phyloP scores from a whole-genome alignment of 2,113 vertebrate genomes.

The Arothron firmamentum region DNA sequence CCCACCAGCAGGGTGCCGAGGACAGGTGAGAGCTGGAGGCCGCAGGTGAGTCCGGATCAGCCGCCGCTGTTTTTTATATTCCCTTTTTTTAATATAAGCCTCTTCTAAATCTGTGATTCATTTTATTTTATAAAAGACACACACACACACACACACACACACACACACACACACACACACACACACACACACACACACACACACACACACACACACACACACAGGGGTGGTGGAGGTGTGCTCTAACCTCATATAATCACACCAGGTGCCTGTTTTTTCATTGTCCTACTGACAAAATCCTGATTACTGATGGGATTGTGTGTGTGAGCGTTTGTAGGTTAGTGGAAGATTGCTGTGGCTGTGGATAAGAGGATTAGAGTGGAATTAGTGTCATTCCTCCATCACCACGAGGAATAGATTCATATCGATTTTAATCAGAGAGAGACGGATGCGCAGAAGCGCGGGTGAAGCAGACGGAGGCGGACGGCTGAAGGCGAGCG shows the following conservation, averaged over 20 bases:
- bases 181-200: slow-evolving; percentile 5
- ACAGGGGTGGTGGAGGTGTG: slow-evolving; percentile 38
- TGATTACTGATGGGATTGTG: slow-evolving; percentile 55
- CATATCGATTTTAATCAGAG: slow-evolving; percentile 74
- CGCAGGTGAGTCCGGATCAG: not conserved
- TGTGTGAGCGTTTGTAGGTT: slow-evolving; percentile 64
- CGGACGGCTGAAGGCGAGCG: slow-evolving; percentile 3
- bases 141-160: slow-evolving; percentile 3
- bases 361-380: slow-evolving; percentile 71
- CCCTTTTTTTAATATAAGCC: slow-evolving; percentile 20
- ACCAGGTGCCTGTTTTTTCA: slow-evolving; percentile 52
- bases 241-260: slow-evolving; percentile 29
- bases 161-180: slow-evolving; percentile 2
- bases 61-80: slow-evolving; percentile 19
- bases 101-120: slow-evolving; percentile 8
- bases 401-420: slow-evolving; percentile 60
- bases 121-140: not conserved
- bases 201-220: slow-evolving; percentile 3
- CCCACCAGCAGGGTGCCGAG: too few relatives aligned
- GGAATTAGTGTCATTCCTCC: slow-evolving; percentile 76
- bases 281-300: slow-evolving; percentile 48
- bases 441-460: slow-evolving; percentile 35
- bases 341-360: slow-evolving; percentile 69
- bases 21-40: slow-evolving; percentile 31
- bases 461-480: slow-evolving; percentile 23